These are phyloP conservation scores for Lophura nycthemera DNA, from an alignment of 2,113 vertebrate genomes.

Conservation along the genomic window DNA sequence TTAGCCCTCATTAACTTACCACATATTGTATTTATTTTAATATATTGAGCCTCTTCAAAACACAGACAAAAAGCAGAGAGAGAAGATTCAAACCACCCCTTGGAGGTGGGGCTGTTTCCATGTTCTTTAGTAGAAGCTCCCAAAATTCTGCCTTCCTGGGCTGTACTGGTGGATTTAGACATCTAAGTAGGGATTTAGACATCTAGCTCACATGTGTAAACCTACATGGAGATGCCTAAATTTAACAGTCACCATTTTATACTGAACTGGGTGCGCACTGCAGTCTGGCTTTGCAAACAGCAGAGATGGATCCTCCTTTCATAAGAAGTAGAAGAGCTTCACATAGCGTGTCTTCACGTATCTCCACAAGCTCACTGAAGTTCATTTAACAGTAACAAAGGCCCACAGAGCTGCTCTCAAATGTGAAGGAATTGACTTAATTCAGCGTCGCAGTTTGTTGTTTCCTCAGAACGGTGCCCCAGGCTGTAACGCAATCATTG, in stretches of 20 bases:
- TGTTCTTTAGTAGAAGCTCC: neutral
- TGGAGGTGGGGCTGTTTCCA: neutral
- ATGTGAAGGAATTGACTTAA: constrained; percentile 25
- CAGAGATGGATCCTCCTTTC: neutral
- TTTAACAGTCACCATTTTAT: neutral
- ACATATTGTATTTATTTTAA: constrained; percentile 1
- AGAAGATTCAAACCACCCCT: neutral
- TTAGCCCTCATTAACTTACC: constrained; percentile 37
- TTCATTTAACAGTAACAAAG: constrained; percentile 4
- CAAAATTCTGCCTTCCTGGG: neutral
- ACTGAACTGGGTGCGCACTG: rapidly evolving
- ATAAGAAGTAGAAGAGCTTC: neutral
- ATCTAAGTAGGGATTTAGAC: neutral
- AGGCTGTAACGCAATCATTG: constrained; percentile 13
- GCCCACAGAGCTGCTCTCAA: neutral
- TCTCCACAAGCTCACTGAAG: constrained; percentile 5
- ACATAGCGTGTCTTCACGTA: neutral
- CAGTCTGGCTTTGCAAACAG: neutral
- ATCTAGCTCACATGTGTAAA: neutral
- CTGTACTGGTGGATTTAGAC: neutral
- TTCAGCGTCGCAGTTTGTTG: neutral
- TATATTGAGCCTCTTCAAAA: neutral
- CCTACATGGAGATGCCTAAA: neutral
- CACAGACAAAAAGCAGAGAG: neutral
- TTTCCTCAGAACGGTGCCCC: neutral